Percentiles rank a stretch among this genome's conserved stretches.
phyloP scores from a whole-genome alignment of 1,140 invertebrate genomes.

The Drosophila fuyamai region DNA sequence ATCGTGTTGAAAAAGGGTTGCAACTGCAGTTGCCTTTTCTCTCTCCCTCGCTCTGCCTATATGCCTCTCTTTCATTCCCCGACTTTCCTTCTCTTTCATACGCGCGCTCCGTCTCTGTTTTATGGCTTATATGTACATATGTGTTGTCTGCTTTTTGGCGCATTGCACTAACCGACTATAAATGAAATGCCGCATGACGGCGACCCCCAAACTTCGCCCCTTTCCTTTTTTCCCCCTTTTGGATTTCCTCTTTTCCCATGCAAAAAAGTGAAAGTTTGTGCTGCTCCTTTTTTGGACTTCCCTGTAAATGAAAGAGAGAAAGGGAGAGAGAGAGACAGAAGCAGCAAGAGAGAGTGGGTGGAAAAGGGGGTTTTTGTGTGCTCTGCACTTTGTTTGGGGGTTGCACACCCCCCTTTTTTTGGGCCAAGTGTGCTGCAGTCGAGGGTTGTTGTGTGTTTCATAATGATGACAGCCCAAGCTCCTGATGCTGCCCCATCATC shows the following conservation, averaged over 20 bases:
- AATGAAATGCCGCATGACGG: conserved; percentile 76
- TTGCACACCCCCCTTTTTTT: conserved; percentile 28
- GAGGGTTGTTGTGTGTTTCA: conserved; percentile 75
- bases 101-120: conserved; percentile 27
- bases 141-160: conserved; percentile 74
- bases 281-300: conserved; percentile 56
- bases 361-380: conserved; percentile 34
- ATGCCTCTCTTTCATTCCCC: not conserved
- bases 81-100: conserved; percentile 5
- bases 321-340: not conserved
- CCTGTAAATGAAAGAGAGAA: not conserved
- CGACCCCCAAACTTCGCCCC: conserved; percentile 19
- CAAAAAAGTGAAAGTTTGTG: conserved; percentile 81
- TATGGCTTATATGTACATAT: conserved; percentile 42
- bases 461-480: conserved; percentile 73
- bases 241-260: conserved; percentile 34
- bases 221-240: conserved; percentile 1
- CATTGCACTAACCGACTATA: conserved; percentile 72
- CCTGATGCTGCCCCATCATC: conserved; percentile 57
- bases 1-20: conserved; percentile 33
- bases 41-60: not conserved
- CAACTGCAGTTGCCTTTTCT: conserved; percentile 50
- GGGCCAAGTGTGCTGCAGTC: conserved; percentile 58
- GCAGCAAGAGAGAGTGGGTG: conserved; percentile 1
- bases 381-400: conserved; percentile 65